A percentile compares a stretch with the other conserved stretches of the same genome.
Evolutionary conservation across 2,888 invertebrate species (phyloP).

Genomic region (Drosophila paranaensis): DNA sequence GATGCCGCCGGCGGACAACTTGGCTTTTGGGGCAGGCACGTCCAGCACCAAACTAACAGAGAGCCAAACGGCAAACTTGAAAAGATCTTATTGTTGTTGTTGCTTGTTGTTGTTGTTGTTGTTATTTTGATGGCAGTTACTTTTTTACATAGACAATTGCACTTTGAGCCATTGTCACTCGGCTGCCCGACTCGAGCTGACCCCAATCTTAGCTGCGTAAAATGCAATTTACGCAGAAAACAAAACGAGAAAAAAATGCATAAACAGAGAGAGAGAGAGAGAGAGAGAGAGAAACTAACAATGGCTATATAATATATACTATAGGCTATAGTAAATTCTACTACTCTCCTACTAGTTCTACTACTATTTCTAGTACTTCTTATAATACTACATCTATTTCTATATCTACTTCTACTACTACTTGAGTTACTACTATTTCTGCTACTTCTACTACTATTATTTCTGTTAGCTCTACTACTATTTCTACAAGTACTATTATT

Average conservation of each 20-base stretch:
- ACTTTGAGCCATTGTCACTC: constrained; percentile 43
- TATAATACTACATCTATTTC: too few relatives aligned
- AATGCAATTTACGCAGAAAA: constrained; percentile 68
- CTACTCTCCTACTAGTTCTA: too few relatives aligned
- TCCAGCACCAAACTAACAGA: constrained; percentile 55
- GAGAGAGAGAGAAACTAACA: too few relatives aligned
- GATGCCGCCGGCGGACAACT: constrained; percentile 36
- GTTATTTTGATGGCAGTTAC: constrained; percentile 26
- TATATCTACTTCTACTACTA: not conserved
- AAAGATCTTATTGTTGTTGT: constrained; percentile 37
- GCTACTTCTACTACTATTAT: not conserved
- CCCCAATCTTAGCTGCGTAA: constrained; percentile 65
- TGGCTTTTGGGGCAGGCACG: constrained; percentile 59
- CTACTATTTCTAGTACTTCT: too few relatives aligned
- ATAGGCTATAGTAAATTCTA: too few relatives aligned
- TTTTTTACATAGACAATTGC: constrained; percentile 64
- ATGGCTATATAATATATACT: too few relatives aligned
- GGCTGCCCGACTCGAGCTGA: constrained; percentile 32
- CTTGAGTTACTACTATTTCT: not conserved
- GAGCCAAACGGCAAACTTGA: constrained; percentile 67
- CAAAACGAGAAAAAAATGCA: constrained; percentile 42
- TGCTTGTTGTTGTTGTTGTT: not conserved
- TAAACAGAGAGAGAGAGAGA: too few relatives aligned
- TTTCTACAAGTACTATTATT: too few relatives aligned
- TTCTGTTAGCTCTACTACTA: too few relatives aligned